phyloP scores from a whole-genome alignment of 2,113 vertebrate genomes.

The Rhinopomastus cyanomelas region DNA sequence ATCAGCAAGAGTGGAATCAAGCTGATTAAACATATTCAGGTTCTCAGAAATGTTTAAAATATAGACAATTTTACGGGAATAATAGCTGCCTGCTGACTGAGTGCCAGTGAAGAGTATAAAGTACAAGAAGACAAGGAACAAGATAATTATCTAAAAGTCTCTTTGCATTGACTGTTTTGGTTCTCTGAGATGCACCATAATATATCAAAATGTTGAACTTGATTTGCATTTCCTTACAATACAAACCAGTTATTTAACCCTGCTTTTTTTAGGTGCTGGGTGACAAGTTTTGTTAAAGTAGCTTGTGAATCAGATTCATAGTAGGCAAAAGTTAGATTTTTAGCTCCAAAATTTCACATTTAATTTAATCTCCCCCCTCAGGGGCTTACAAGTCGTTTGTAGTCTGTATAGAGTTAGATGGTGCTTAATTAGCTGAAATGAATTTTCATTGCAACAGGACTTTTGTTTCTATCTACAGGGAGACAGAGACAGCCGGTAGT shows the following conservation, averaged over 20 bases:
- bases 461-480: background rate
- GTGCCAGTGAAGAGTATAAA: background rate
- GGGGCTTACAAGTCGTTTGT: background rate
- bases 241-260: background rate
- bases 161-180: background rate
- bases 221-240: background rate
- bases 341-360: background rate
- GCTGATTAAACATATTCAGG: constrained; percentile 11
- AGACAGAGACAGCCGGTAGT: background rate
- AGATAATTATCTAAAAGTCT: background rate
- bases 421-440: background rate
- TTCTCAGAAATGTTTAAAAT: background rate
- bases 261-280: background rate
- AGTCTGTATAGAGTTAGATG: background rate
- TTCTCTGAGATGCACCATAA: background rate
- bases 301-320: background rate
- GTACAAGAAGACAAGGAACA: background rate
- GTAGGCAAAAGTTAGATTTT: background rate
- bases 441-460: background rate
- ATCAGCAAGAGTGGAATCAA: constrained; percentile 12
- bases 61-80: background rate
- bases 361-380: background rate
- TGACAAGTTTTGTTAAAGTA: background rate
- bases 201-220: background rate
- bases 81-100: background rate